phyloP scores from a whole-genome alignment of 2,113 vertebrate species.

The Falcunculus frontatus region DNA sequence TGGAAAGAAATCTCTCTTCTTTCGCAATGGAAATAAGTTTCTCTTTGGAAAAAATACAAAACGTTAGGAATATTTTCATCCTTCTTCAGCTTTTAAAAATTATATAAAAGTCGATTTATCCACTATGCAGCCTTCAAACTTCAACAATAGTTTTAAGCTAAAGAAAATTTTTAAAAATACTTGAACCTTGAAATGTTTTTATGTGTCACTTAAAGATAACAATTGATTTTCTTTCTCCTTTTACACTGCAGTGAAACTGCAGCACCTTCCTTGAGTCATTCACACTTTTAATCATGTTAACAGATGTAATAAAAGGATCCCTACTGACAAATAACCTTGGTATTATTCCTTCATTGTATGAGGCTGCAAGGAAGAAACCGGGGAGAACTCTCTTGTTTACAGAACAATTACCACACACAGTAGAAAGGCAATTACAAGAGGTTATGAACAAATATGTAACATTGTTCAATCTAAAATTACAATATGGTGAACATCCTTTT shows the following conservation, averaged over 20 bases:
- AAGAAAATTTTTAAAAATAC: not conserved
- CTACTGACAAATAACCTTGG: not conserved
- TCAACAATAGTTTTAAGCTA: not conserved
- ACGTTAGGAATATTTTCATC: not conserved
- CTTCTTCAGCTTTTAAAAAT: not conserved
- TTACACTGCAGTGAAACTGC: not conserved
- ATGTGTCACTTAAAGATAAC: not conserved
- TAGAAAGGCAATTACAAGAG: not conserved
- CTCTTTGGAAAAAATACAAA: not conserved
- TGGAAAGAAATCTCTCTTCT: not conserved
- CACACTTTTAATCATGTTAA: not conserved
- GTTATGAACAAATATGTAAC: not conserved
- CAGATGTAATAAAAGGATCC: not conserved
- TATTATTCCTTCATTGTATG: not conserved
- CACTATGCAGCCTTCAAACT: not conserved
- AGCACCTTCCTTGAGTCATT: not conserved
- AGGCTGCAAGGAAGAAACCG: not conserved
- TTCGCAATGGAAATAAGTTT: not conserved
- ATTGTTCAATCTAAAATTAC: not conserved
- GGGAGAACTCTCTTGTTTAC: not conserved
- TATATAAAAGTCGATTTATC: not conserved
- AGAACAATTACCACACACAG: not conserved
- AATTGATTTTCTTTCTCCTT: not conserved
- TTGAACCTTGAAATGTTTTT: not conserved
- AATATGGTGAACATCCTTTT: not conserved